Conservation (phyloP, 2,113 vertebrate genomes). For the Myotis lucifugus region DNA sequence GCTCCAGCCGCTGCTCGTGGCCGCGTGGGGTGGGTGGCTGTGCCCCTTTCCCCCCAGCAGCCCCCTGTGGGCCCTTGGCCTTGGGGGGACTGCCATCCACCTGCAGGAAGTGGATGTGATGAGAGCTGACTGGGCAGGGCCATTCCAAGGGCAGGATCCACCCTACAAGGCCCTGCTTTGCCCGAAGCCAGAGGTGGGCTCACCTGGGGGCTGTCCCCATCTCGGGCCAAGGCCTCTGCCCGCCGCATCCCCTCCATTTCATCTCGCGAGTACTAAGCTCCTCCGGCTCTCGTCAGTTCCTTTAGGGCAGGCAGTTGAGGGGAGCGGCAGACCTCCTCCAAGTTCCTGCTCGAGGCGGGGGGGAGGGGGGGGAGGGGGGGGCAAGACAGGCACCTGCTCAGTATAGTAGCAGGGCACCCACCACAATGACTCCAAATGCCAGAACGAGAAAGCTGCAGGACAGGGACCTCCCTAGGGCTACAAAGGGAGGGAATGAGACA, state of each 20-base stretch:
- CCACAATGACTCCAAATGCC: rapidly evolving
- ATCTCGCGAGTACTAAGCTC: too few relatives aligned
- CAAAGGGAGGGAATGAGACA: background rate
- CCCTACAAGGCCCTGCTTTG: background rate
- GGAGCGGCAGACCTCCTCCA: conserved; percentile 93
- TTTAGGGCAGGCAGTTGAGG: conserved; percentile 89
- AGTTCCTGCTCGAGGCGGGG: conserved; percentile 84
- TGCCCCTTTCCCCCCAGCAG: background rate
- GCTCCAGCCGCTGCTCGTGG: conserved; percentile 91
- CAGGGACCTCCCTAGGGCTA: background rate
- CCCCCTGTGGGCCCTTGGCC: rapidly evolving
- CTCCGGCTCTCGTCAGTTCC: too few relatives aligned
- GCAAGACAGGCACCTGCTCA: background rate
- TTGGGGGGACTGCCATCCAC: background rate
- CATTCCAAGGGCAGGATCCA: background rate
- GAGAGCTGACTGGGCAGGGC: background rate
- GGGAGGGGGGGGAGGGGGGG: rapidly evolving
- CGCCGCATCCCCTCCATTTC: conserved; percentile 97
- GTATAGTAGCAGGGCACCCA: background rate
- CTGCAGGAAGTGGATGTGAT: background rate
- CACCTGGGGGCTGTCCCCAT: conserved; percentile 80
- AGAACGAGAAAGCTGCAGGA: rapidly evolving
- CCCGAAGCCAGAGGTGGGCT: background rate
- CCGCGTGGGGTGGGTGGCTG: conserved; percentile 12
- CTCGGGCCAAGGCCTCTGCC: conserved; percentile 85